Base-by-base conservation (phyloP, 2,888 invertebrate genomes). In the Euproctis similis region DNA sequence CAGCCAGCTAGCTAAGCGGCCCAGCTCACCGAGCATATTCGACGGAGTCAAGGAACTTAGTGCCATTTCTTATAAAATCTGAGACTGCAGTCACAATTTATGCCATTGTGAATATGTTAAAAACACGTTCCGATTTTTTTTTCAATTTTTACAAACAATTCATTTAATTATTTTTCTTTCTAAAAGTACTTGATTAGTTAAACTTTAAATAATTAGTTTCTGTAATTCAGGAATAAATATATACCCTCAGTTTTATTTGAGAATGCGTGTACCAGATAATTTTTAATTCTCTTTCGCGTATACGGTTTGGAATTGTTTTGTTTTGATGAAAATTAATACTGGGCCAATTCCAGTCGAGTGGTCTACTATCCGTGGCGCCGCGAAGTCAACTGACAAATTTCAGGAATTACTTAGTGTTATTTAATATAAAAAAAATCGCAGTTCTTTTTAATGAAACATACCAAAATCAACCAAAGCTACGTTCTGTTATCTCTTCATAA, bases 1-100 rank as follows among this genome's bases (percentile, higher is more conserved):
- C 30, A 82, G 39, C 84, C 84, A 84, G 42, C 47, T 81, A 4
- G 82, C 80, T 9, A 84, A 55, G 9, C 73, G 62, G 19, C 81
- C 77, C 2, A 84, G 66, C 53, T 84, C 84, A 19, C 80, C 78
- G 14, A 84, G 59, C 76, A 84, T 75, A 41, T 61, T 67, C 20
- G 80, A 70, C 18, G 82, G 68, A 17, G 66, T 72, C 30, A 82
- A 45, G 5, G 78, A 76, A 62, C 78, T 78, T 10, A 82, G 57
- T 32, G 78, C 75, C 80, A 81, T 81, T 26, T 22, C 37, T 39
- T 25, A 27, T 20, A 9, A 9, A 22, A 32, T 32, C 8, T 9
- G 24, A 6, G 7, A 26, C 6, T 26, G 25, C 4, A 18, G 9
- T 17, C 16, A 4, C 11, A 18, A 18, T 8, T 18, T 21, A 21